These are phyloP conservation scores for Brachypterus glaber DNA, from an alignment of 2,888 invertebrate species.

Conservation along the genomic window DNA sequence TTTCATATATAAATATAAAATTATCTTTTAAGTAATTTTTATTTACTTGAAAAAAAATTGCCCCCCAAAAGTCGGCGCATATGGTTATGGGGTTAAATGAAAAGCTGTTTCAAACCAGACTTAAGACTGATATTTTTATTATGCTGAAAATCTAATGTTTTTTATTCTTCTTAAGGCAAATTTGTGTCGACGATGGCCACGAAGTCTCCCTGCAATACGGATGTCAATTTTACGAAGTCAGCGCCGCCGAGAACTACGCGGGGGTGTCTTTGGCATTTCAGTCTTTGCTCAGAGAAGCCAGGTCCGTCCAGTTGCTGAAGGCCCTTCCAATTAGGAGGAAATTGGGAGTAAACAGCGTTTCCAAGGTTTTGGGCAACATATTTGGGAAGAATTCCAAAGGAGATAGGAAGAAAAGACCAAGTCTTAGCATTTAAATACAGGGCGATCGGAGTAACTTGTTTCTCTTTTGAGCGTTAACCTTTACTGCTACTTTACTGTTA, in stretches of 20 bases:
- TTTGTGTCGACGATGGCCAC: conserved; percentile 71
- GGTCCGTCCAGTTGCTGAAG: conserved; percentile 61
- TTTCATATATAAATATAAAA: too few relatives aligned
- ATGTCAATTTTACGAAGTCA: conserved; percentile 78
- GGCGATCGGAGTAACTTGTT: not conserved
- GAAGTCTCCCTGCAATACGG: conserved; percentile 67
- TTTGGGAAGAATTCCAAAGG: conserved; percentile 70
- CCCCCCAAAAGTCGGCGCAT: too few relatives aligned
- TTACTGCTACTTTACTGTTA: too few relatives aligned
- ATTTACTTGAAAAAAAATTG: too few relatives aligned
- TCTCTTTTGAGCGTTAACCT: too few relatives aligned
- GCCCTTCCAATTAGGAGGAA: conserved; percentile 61
- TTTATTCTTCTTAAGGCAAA: conserved; percentile 50
- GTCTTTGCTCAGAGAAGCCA: conserved; percentile 63
- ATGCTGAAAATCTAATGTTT: too few relatives aligned
- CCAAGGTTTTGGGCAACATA: conserved; percentile 69
- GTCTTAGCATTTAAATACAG: conserved; percentile 57
- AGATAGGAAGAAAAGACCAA: conserved; percentile 68
- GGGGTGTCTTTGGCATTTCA: conserved; percentile 75
- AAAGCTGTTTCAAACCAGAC: too few relatives aligned
- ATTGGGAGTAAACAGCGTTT: conserved; percentile 67
- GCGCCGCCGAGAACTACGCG: conserved; percentile 72
- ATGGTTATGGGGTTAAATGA: too few relatives aligned
- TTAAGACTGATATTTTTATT: too few relatives aligned
- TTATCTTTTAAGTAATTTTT: too few relatives aligned